Evolutionary conservation across 2,113 vertebrate genomes (phyloP), one percentile per base, ranked within the genome.

Genomic region (Burhinus bistriatus): DNA sequence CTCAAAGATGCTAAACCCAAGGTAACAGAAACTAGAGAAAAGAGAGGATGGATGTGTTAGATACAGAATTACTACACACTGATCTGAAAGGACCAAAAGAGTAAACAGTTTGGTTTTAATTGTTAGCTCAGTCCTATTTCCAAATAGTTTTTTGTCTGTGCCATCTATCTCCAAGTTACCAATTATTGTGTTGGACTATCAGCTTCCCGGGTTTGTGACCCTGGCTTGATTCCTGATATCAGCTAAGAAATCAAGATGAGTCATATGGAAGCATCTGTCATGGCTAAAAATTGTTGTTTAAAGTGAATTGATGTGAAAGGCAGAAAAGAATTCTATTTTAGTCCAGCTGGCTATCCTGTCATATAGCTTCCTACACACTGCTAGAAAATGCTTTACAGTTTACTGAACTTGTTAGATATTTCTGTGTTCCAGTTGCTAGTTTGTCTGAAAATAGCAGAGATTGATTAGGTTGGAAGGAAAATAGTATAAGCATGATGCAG

Each of bases 191-290:
- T 49, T 83, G 52, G 59, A 52, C 77, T 79, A 14, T 62, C 83
- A 64, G 1, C 36, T 70, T 76, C 61, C 30, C 55, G 66, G 82
- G 15, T 81, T 68, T 88, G 65, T 55, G 77, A 83, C 82, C 59
- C 61, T 90, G 72, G 23, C 82, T 90, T 69, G 42, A 69, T 94
- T 76, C 86, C 70, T 80, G 73, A 17, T 87, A 93, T 26, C 78
- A 66, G 81, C 83, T 79, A 69, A 93, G 77, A 70, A 89, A 77
- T 93, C 54, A 71, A 68, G 78, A 93, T 92, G 94, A 97, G 73
- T 96, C 94, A 97, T 71, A 70, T 51, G 70, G 69, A 90, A 95
- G 94, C 92, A 95, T 95, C 95, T 95, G 90, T 92, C 64, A 83
- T 70, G 86, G 47, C 77, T 90, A 78, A 92, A 93, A 95, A 89